Evolutionary conservation across 2,888 invertebrate genomes (phyloP), one percentile per base, ranked within the genome.

Genomic region (Athripsodes cinereus): DNA sequence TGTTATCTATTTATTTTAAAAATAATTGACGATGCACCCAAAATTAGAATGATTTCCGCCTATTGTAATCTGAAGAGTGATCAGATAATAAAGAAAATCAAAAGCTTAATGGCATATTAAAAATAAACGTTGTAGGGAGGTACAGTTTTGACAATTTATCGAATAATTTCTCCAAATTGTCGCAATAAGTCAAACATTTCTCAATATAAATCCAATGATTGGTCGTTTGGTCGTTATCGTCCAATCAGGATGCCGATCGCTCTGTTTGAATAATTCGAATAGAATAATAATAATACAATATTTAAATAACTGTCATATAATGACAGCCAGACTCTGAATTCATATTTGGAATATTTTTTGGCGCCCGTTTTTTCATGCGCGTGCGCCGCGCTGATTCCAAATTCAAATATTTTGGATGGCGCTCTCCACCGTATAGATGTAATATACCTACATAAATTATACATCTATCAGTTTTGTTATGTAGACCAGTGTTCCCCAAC

Each of bases 391-490:
- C 34, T 20, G 50, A 55, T 55, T 50, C 48, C 48, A 49, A 55
- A 50, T 50, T 50, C 49, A 55, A 55, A 55, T 55, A 8, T 48
- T 48, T 48, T 48, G 16, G 40, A 40, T 40, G 40, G 40, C 40
- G 40, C 40, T 40, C 40, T 13, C 40, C 40, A 40, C 3, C 13
- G 40, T 40, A 40, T 3, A n/a, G n/a, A n/a, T n/a, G n/a, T n/a
- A n/a, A n/a, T n/a, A n/a, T n/a, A n/a, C n/a, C n/a, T n/a, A n/a
- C n/a, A n/a, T n/a, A n/a, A n/a, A n/a, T n/a, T n/a, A n/a, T n/a
- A n/a, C n/a, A n/a, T n/a, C n/a, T n/a, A n/a, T n/a, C n/a, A n/a
- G n/a, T n/a, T n/a, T n/a, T n/a, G n/a, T n/a, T n/a, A n/a, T n/a
- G n/a, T 31, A 31, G 31, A 8, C 31, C 31, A 31, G 31, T n/a